Percentiles rank a stretch among this genome's conserved stretches.
Conservation (phyloP, 1,140 invertebrate species). For the Mactra quadrangularis region DNA sequence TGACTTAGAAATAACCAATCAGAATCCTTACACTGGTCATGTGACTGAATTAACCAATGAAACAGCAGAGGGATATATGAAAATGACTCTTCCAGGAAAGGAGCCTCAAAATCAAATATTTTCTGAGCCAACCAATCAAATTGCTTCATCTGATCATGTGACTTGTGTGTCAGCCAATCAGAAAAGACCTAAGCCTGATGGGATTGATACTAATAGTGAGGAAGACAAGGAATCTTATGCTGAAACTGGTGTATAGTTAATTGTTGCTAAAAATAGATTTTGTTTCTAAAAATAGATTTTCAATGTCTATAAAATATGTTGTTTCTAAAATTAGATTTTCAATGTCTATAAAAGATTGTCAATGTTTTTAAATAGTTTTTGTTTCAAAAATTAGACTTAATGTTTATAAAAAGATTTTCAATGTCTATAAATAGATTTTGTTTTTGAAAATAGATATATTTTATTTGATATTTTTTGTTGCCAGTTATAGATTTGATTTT, state of each 20-base stretch:
- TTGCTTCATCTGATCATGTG: conserved; percentile 7
- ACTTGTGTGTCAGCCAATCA: neutral
- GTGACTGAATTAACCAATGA: neutral
- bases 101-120: neutral
- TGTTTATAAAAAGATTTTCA: too few species aligned
- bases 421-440: too few species aligned
- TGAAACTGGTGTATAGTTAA: conserved; percentile 48
- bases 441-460: too few species aligned
- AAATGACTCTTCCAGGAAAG: conserved; percentile 43
- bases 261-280: too few species aligned
- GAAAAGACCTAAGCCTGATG: conserved; percentile 12
- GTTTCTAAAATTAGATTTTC: too few species aligned
- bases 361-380: too few species aligned
- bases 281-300: too few species aligned
- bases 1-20: conserved; percentile 8
- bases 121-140: neutral
- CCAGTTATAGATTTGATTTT: too few species aligned
- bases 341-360: too few species aligned
- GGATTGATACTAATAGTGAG: conserved; percentile 11
- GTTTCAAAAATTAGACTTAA: too few species aligned
- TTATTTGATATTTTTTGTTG: too few species aligned
- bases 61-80: conserved; percentile 41
- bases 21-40: neutral
- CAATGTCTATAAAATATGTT: too few species aligned
- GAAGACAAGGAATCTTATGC: conserved; percentile 25